These are phyloP conservation scores for Cyanistes caeruleus DNA, from an alignment of 2,113 vertebrate species.

Conservation along the genomic window DNA sequence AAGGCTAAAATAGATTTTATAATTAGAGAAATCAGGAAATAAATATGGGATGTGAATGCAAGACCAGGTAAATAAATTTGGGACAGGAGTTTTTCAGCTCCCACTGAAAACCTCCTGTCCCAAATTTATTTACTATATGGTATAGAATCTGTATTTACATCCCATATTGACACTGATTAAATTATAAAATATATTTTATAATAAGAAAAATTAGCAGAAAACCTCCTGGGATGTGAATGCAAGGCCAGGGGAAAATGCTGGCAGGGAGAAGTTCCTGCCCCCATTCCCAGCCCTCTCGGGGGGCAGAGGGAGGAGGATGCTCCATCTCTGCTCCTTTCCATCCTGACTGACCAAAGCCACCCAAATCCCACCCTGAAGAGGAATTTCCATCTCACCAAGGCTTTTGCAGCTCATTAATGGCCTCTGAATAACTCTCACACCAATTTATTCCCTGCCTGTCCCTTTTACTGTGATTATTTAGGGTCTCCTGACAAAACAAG, in stretches of 20 bases:
- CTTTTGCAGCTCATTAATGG: conserved; percentile 28
- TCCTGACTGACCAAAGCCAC: not conserved
- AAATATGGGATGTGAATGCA: too few species aligned
- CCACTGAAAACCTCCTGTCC: not conserved
- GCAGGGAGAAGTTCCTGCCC: not conserved
- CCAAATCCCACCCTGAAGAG: not conserved
- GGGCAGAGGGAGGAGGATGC: not conserved
- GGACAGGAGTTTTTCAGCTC: too few species aligned
- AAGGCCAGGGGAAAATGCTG: too few species aligned
- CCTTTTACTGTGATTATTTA: not conserved
- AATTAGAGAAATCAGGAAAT: too few species aligned
- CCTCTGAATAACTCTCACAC: not conserved
- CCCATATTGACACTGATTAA: too few species aligned
- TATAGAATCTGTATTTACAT: too few species aligned
- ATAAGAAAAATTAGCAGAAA: too few species aligned
- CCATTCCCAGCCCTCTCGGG: fast-evolving
- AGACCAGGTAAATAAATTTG: too few species aligned
- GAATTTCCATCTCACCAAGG: not conserved
- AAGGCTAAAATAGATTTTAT: too few species aligned
- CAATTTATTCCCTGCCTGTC: not conserved
- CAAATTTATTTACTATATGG: too few species aligned
- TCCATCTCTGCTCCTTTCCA: not conserved
- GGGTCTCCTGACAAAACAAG: not conserved
- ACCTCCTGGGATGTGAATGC: too few species aligned
- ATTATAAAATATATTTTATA: too few species aligned